These are phyloP conservation scores for Chouioia cunea DNA, from an alignment of 2,888 invertebrate species.

Conservation along the genomic window DNA sequence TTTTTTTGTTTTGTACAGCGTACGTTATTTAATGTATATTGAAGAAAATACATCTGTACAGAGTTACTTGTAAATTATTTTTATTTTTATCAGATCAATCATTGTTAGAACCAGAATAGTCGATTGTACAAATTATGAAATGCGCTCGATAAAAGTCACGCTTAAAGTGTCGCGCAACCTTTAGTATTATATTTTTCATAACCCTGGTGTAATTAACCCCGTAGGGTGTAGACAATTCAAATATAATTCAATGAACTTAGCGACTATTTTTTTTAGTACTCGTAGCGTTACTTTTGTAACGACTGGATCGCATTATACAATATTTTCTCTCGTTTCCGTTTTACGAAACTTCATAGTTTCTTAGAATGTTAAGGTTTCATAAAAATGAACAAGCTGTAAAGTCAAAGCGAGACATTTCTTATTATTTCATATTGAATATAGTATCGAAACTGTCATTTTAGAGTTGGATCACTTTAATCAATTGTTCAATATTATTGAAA, in stretches of 20 bases:
- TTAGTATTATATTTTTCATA: constrained; percentile 68
- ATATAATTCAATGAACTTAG: constrained; percentile 18
- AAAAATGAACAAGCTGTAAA: constrained; percentile 2
- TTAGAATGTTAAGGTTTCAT: constrained; percentile 14
- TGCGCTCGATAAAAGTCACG: constrained; percentile 42
- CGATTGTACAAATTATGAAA: constrained; percentile 65
- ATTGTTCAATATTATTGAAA: constrained; percentile 13
- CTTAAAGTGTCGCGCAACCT: constrained; percentile 40
- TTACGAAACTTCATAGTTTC: constrained; percentile 19
- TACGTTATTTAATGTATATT: constrained; percentile 49
- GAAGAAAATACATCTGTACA: constrained; percentile 51
- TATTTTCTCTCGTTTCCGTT: constrained; percentile 7
- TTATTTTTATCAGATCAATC: constrained; percentile 51
- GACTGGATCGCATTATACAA: constrained; percentile 19
- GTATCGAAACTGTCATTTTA: constrained; percentile 11
- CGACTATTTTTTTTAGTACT: constrained; percentile 20
- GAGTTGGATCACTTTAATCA: constrained; percentile 28
- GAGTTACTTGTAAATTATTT: constrained; percentile 53
- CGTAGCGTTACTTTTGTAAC: constrained; percentile 18
- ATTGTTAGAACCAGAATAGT: constrained; percentile 59
- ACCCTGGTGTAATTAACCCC: constrained; percentile 58
- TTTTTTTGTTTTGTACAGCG: constrained; percentile 37
- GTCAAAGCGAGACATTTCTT: constrained; percentile 18
- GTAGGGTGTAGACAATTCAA: constrained; percentile 40
- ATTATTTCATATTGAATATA: constrained; percentile 1